These are phyloP conservation scores for Apamea epomidion DNA, from an alignment of 2,888 invertebrate genomes.

Conservation along the genomic window DNA sequence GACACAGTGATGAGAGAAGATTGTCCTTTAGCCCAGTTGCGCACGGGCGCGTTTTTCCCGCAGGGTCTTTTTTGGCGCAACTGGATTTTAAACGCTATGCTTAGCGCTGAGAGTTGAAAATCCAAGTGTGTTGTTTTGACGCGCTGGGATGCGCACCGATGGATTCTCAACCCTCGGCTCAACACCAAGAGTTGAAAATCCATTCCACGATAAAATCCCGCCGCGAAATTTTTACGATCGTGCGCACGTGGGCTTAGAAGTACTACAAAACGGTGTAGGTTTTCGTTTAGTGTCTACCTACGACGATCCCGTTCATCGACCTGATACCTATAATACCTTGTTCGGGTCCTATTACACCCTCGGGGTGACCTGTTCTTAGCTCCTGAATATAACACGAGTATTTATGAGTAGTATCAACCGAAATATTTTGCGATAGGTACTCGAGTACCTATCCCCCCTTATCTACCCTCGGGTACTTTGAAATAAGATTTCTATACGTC, in stretches of 20 bases:
- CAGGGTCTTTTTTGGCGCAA: not conserved
- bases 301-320: not conserved
- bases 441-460: too few species aligned
- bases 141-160: not conserved
- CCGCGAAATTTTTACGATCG: not conserved
- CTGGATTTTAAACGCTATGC: not conserved
- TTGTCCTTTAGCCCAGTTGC: not conserved
- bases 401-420: conserved; percentile 1
- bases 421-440: conserved; percentile 15
- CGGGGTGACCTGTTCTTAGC: conserved; percentile 12
- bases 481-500: not conserved
- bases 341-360: conserved; percentile 18
- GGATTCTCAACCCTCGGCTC: not conserved
- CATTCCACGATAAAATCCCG: too few species aligned
- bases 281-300: not conserved
- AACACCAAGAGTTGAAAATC: not conserved
- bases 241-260: not conserved
- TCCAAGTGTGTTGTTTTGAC: not conserved
- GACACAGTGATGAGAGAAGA: not conserved
- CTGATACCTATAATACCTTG: conserved; percentile 13
- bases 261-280: not conserved
- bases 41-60: not conserved
- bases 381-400: conserved; percentile 5
- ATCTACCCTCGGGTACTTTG: too few species aligned
- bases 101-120: too few species aligned